Conservation (phyloP, 2,113 vertebrate species). For the Tyrannus savana region DNA sequence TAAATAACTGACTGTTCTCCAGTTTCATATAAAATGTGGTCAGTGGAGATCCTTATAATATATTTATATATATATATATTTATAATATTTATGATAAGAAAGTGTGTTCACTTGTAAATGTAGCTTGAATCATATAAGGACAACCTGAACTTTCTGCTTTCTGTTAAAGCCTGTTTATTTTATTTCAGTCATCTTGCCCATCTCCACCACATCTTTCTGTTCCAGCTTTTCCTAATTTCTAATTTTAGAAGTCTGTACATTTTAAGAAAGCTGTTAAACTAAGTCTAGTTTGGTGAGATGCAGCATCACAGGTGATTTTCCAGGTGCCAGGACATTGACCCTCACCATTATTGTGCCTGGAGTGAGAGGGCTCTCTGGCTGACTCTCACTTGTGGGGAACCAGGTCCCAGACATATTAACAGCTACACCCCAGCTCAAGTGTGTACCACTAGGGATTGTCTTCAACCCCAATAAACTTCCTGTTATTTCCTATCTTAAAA, state of each 20-base stretch:
- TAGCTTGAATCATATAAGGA: neutral
- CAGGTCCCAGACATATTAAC: slow-evolving; percentile 34
- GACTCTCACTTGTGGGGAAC: neutral
- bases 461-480: slow-evolving; percentile 24
- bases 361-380: neutral
- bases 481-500: slow-evolving; percentile 19
- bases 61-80: no score
- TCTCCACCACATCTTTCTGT: neutral
- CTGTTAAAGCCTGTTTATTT: neutral
- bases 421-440: neutral
- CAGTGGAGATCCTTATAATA: neutral
- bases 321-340: neutral
- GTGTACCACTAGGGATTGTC: neutral
- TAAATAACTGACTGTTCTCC: neutral
- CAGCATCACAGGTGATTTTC: neutral
- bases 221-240: neutral
- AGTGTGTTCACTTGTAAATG: neutral
- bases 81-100: neutral
- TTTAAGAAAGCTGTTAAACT: neutral
- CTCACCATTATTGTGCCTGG: neutral
- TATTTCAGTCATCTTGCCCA: neutral
- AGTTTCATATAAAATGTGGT: neutral
- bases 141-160: neutral
- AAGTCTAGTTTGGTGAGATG: neutral
- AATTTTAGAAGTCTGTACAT: rapidly evolving